phyloP scores from a whole-genome alignment of 2,113 vertebrate genomes.

The Campylorhamphus procurvoides region DNA sequence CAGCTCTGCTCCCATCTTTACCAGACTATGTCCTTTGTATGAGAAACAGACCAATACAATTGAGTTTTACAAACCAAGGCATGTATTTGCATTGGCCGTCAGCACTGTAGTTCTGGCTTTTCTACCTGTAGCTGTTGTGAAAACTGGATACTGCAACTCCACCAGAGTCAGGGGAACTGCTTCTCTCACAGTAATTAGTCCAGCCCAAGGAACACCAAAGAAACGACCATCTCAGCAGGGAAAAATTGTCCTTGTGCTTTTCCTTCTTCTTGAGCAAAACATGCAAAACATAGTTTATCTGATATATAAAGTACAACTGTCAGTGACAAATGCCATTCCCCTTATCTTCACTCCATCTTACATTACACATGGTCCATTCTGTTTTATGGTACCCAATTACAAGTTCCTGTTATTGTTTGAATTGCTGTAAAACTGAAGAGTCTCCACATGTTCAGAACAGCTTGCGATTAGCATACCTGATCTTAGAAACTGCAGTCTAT shows the following conservation, averaged over 20 bases:
- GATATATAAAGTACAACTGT: background rate
- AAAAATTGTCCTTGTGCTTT: background rate
- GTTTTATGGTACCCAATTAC: background rate
- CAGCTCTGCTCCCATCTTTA: background rate
- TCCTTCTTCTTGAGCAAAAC: background rate
- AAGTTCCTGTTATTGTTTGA: background rate
- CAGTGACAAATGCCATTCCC: background rate
- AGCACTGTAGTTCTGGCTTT: background rate
- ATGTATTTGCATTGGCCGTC: background rate
- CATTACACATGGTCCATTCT: background rate
- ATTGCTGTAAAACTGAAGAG: background rate
- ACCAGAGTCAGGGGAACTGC: background rate
- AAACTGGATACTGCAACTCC: background rate
- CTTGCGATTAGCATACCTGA: background rate
- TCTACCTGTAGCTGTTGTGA: background rate
- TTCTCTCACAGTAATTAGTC: background rate
- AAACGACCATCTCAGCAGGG: background rate
- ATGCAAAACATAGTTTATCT: background rate
- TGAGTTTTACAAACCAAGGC: background rate
- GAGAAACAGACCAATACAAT: background rate
- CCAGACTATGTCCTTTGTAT: background rate
- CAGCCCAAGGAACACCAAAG: background rate
- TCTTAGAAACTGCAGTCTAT: background rate
- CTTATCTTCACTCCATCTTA: background rate
- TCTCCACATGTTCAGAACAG: background rate